Conservation (phyloP, 2,797 vertebrate species). For the Enteromius fasciolatus region DNA sequence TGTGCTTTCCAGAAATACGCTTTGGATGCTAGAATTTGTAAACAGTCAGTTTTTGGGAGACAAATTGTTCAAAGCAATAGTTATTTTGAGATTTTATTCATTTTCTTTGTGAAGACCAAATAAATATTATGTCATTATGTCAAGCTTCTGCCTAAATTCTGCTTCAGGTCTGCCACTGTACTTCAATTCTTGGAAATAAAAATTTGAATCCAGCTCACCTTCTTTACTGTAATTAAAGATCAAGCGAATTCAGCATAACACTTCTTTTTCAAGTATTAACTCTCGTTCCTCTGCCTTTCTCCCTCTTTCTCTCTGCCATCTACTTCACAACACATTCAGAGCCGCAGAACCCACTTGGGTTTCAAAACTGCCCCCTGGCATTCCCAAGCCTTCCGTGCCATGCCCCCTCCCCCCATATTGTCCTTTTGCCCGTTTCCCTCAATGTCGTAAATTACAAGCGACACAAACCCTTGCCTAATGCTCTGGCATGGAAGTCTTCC, state of each 20-base stretch:
- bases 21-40: neutral
- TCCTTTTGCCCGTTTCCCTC: slow-evolving; percentile 83
- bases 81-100: neutral
- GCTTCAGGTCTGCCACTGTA: neutral
- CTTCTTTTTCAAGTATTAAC: slow-evolving; percentile 31
- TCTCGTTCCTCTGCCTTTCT: slow-evolving; percentile 25
- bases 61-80: neutral
- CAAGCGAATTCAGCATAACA: slow-evolving; percentile 16
- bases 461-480: slow-evolving; percentile 86
- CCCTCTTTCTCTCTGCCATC: slow-evolving; percentile 30
- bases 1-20: slow-evolving; percentile 42
- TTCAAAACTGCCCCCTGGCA: slow-evolving; percentile 51
- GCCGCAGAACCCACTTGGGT: slow-evolving; percentile 50
- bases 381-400: slow-evolving; percentile 58
- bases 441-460: slow-evolving; percentile 86
- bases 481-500: slow-evolving; percentile 81
- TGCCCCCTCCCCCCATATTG: slow-evolving; percentile 71
- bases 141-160: neutral
- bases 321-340: slow-evolving; percentile 54
- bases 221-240: slow-evolving; percentile 39
- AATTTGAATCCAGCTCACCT: neutral
- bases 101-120: neutral
- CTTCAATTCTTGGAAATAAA: slow-evolving; percentile 26
- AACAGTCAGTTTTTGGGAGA: neutral
- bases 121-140: slow-evolving; percentile 15